Base-by-base conservation (phyloP, 2,113 vertebrate genomes). In the Ciconia stormi region DNA sequence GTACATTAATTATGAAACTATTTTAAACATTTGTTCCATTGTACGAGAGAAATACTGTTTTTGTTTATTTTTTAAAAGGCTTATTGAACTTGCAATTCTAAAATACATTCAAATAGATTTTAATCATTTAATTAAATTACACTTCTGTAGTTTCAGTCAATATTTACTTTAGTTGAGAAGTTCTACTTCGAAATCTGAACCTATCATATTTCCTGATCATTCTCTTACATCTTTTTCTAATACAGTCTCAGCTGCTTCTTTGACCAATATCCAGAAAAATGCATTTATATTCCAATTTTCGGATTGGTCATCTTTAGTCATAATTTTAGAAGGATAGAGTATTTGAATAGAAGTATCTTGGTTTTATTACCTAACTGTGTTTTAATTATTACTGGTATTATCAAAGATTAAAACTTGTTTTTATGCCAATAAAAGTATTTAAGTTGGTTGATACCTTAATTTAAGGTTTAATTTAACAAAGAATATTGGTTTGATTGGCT, bases 1-100 rank as follows among this genome's bases (percentile, higher is more conserved):
- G 19, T 36, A 83, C 61, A 46, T 63, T 23, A 85, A 73, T 92
- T 93, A 92, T 16, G 16, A 95, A 86, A 77, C 25, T 83, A 86
- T 77, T 96, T 89, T 63, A 90, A 95, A 93, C 94, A 90, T 97
- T 97, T 97, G 96, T 97, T 97, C 97, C 97, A 76, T 80, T 93
- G 95, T 92, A 97, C 77, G 93, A 73, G 34, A 81, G 32, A 78
- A 92, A 78, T 22, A 42, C 0, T 70, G 69, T 70, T 83, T 89
- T 59, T 8, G 27, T 52, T 74, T 83, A 19, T 89, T 88, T 59
- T 40, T 56, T 42, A 34, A 73, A 70, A 93, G 59, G 14, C 5
- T 80, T 71, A 61, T 29, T 78, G n/a, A 82, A 74, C 38, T 95
- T 91, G 66, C 34, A 83, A 63, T 78, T 86, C 69, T 53, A 79